Evolutionary conservation across 1,140 invertebrate species (phyloP).

Genomic region (Drosophila serrata): DNA sequence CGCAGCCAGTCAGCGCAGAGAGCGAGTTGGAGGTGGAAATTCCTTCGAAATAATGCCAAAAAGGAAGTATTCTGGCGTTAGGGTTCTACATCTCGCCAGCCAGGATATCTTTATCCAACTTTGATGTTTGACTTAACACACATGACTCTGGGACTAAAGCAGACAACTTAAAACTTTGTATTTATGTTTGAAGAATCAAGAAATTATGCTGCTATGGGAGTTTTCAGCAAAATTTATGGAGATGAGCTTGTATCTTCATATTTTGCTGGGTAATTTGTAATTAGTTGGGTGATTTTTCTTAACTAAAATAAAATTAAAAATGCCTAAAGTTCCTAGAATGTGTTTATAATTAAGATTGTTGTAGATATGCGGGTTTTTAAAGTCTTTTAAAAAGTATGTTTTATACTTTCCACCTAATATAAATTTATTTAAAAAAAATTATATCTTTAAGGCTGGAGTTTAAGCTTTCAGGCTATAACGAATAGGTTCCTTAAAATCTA

Average conservation of each 20-base stretch:
- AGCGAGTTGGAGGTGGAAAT: slow-evolving; percentile 11
- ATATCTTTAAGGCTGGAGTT: no score
- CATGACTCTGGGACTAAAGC: neutral
- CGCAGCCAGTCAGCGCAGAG: slow-evolving; percentile 16
- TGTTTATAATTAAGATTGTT: neutral
- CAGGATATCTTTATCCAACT: slow-evolving; percentile 35
- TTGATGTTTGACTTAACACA: slow-evolving; percentile 27
- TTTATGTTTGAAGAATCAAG: slow-evolving; percentile 3
- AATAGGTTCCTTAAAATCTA: no score
- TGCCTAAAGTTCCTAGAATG: neutral
- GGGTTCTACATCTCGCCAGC: slow-evolving; percentile 11
- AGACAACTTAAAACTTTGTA: slow-evolving; percentile 6
- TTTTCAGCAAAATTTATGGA: neutral
- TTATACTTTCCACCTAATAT: no score
- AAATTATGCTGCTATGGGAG: neutral
- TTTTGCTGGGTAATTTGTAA: neutral
- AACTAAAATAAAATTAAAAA: neutral
- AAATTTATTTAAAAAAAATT: no score
- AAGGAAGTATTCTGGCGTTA: slow-evolving; percentile 13
- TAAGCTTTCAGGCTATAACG: no score
- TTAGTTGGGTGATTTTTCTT: neutral
- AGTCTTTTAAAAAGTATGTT: no score
- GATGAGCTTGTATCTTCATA: neutral
- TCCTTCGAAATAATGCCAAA: slow-evolving; percentile 26
- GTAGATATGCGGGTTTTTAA: no score